Base-by-base conservation (phyloP, 1,140 invertebrate species). In the Drosophila busckii region DNA sequence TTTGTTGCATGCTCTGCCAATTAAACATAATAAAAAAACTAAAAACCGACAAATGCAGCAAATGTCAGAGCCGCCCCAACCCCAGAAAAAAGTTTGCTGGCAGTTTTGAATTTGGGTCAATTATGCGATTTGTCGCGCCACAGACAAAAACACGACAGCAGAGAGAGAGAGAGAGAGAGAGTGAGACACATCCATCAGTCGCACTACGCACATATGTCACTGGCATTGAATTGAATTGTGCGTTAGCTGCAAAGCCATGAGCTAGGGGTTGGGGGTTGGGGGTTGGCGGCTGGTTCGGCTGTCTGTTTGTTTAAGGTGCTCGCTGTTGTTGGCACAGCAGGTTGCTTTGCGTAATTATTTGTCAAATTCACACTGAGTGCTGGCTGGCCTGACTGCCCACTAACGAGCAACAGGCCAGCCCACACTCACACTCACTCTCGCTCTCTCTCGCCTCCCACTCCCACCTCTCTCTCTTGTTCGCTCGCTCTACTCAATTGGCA, bases 71-170 rank as follows among this genome's bases (percentile, higher is more conserved):
- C n/a, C n/a, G n/a, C n/a, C n/a, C n/a, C n/a, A n/a, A n/a, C n/a
- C n/a, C n/a, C n/a, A n/a, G n/a, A n/a, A n/a, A n/a, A n/a, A n/a
- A n/a, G n/a, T n/a, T n/a, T n/a, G n/a, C n/a, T 53, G 62, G 53
- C 45, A 67, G 53, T 69, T 59, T 56, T 29, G 68, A 76, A 83
- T 83, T 73, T 84, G 52, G 76, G 76, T 83, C 76, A 83, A 83
- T 84, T 83, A 83, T 84, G 76, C 76, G 76, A 83, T 70, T 83
- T 63, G 76, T 83, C 76, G 76, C 76, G 66, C 59, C 66, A 49
- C 58, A 71, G 44, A 68, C 54, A 54, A 45, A 38, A 70, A 44
- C 16, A 9, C 19, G 32, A 22, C 34, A 32, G 20, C 0, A 29
- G 13, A 32, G 16, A 0, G 20, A 17, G 16, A 15, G 6, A 17